phyloP scores from a whole-genome alignment of 2,888 invertebrate species.

The Fragum fragum region DNA sequence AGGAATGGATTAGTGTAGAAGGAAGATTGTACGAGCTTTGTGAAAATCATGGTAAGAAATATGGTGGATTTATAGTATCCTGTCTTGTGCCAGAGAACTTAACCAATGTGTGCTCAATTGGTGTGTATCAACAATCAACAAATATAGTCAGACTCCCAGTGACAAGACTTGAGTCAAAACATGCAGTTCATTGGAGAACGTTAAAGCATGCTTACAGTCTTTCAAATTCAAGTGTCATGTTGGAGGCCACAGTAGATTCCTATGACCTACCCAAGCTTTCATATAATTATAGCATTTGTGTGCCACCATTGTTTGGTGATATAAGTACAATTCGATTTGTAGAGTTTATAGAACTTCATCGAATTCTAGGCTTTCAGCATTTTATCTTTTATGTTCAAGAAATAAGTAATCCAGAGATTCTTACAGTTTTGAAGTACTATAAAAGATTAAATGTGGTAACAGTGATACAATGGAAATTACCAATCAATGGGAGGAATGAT shows the following conservation, averaged over 20 bases:
- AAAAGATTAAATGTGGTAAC: slow-evolving; percentile 69
- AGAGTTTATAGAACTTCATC: slow-evolving; percentile 82
- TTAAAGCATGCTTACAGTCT: neutral
- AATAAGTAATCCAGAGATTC: slow-evolving; percentile 61
- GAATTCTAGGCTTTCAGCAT: slow-evolving; percentile 81
- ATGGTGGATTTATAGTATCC: slow-evolving; percentile 81
- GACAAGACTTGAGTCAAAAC: slow-evolving; percentile 36
- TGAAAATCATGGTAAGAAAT: slow-evolving; percentile 81
- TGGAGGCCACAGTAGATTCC: neutral
- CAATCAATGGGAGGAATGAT: slow-evolving; percentile 45
- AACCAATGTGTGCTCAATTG: slow-evolving; percentile 58
- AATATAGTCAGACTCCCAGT: slow-evolving; percentile 50
- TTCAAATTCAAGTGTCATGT: neutral
- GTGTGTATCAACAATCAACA: neutral
- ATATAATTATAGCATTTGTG: slow-evolving; percentile 78
- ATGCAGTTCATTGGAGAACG: neutral
- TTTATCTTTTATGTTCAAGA: slow-evolving; percentile 80
- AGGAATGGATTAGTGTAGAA: slow-evolving; percentile 1
- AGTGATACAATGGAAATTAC: slow-evolving; percentile 78
- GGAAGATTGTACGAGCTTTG: slow-evolving; percentile 79
- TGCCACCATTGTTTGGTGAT: slow-evolving; percentile 82
- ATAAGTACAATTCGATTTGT: slow-evolving; percentile 72
- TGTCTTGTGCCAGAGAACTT: slow-evolving; percentile 70
- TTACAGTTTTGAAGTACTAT: slow-evolving; percentile 75
- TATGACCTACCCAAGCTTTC: neutral